These are phyloP conservation scores for Elachura formosa DNA, from an alignment of 2,113 vertebrate genomes.

Conservation along the genomic window DNA sequence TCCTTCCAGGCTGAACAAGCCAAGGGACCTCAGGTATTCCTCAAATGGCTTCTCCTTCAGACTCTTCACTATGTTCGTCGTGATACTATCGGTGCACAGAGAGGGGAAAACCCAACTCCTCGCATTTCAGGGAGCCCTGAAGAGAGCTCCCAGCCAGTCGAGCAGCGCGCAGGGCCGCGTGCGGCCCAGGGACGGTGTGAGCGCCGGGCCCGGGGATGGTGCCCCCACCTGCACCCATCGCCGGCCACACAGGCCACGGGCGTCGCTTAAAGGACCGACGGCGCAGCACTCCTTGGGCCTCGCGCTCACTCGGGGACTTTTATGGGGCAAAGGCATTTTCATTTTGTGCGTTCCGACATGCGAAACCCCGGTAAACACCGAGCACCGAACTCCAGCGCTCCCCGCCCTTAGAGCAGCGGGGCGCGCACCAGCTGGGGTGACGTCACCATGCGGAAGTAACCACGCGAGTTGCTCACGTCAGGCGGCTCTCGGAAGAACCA, in stretches of 20 bases:
- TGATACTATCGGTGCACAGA: background rate
- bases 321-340: background rate
- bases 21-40: background rate
- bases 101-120: background rate
- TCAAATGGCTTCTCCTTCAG: background rate
- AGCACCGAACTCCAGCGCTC: too few species aligned
- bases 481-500: background rate
- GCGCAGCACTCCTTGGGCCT: background rate
- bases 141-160: background rate
- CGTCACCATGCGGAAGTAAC: background rate
- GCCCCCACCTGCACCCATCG: background rate
- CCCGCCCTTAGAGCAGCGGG: background rate
- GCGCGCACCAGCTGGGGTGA: background rate
- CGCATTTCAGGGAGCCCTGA: too few species aligned
- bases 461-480: background rate
- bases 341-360: fast-evolving
- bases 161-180: too few species aligned
- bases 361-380: fast-evolving
- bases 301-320: background rate
- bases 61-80: background rate
- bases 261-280: background rate
- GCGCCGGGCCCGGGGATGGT: too few species aligned
- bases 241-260: background rate
- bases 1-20: background rate
- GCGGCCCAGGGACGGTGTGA: background rate